Evolutionary conservation across 2,797 vertebrate genomes (phyloP), one percentile per base, ranked within the genome.

Genomic region (Scolopax bukidnonensis): DNA sequence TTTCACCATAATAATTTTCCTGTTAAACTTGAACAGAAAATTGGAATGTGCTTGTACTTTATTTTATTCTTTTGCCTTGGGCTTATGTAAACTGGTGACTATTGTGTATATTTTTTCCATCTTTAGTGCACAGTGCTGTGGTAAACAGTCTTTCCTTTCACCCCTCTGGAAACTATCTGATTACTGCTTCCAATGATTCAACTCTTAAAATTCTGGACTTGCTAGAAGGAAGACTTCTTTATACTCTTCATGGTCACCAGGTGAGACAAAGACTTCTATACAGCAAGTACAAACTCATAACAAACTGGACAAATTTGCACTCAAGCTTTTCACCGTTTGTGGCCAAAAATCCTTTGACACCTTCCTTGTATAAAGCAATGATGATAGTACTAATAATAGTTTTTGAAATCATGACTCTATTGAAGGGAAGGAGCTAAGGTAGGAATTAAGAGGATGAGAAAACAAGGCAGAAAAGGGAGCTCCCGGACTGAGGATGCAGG

Each of bases 201-300:
- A 99, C 99, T 33, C 96, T 99, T 96, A 99, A 99, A 98, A 98
- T 99, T 92, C 95, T 99, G 97, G 99, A 99, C 94, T 98, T 99
- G 81, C 94, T 99, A 82, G 99, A 99, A 97, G 99, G 99, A 90
- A 98, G 99, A 71, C 98, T 99, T 41, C 98, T 99, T 43, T 99
- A 99, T 84, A 99, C 99, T 7, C 98, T 99, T 40, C 99, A 99
- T 1, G 99, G 99, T 89, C 99, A 99, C 94, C 99, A 99, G 99
- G 99, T 99, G 95, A 98, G 97, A 33, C 80, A 43, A 87, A 85
- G 32, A 6, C 40, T 90, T 89, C 83, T 67, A 19, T 57, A 25
- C 12, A 47, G 38, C 47, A 13, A 19, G 1, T 7, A 27, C 25
- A 59, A 89, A 40, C 30, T 18, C 24, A 3, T 11, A 36, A 38